These are phyloP conservation scores for Setophaga coronata DNA, from an alignment of 2,113 vertebrate species.

Conservation along the genomic window DNA sequence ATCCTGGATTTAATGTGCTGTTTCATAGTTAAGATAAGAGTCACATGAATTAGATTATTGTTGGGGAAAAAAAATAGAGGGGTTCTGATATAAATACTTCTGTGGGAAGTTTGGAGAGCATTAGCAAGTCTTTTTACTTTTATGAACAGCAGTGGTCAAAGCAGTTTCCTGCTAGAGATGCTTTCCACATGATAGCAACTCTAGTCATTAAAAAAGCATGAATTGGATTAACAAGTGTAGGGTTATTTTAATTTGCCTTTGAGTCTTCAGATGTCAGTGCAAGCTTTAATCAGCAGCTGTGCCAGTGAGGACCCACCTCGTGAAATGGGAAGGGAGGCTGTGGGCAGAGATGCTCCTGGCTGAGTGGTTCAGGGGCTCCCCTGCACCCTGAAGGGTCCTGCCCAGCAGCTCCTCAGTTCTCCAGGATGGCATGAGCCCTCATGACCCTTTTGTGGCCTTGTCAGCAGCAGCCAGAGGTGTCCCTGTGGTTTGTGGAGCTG, in stretches of 20 bases:
- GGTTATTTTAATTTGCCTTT: constrained; percentile 23
- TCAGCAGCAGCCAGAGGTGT: background rate
- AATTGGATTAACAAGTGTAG: background rate
- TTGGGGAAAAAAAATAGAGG: background rate
- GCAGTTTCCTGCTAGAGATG: background rate
- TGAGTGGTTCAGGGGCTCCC: background rate
- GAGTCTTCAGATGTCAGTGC: constrained; percentile 11
- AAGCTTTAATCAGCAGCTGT: background rate
- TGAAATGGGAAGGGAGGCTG: background rate
- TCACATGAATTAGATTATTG: constrained; percentile 43
- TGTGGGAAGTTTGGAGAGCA: constrained; percentile 15
- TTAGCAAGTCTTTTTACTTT: constrained; percentile 17
- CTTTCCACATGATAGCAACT: background rate
- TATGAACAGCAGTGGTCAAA: constrained; percentile 23
- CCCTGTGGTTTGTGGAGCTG: background rate
- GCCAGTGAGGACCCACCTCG: fast-evolving
- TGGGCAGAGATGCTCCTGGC: background rate
- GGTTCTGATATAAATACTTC: constrained; percentile 34
- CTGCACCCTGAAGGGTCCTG: background rate
- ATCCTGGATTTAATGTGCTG: constrained; percentile 47
- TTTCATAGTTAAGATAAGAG: constrained; percentile 50
- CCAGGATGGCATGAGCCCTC: fast-evolving
- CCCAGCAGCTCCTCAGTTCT: background rate
- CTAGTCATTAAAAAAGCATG: constrained; percentile 39
- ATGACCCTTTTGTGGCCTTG: background rate